A percentile compares a stretch with the other conserved stretches of the same genome.
These are phyloP conservation scores for Heterocephalus glaber DNA, from an alignment of 2,113 vertebrate genomes.

Conservation along the genomic window DNA sequence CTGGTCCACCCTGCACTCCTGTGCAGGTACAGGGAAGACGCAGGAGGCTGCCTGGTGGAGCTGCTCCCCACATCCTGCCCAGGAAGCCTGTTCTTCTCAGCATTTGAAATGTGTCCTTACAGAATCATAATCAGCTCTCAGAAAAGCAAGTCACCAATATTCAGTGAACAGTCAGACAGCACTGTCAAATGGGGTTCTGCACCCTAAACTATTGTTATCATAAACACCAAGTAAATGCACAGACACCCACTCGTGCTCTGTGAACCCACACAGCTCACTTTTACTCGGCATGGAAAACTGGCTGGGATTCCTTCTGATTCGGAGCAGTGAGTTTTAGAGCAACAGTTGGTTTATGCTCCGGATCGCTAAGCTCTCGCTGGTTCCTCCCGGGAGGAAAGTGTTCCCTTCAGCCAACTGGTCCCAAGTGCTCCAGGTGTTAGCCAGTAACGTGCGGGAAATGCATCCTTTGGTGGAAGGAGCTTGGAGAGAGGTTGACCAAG, in stretches of 20 bases:
- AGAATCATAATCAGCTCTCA: background rate
- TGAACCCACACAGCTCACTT: background rate
- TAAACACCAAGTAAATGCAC: background rate
- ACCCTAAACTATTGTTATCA: background rate
- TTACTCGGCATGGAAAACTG: background rate
- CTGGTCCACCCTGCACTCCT: background rate
- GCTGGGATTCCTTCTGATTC: background rate
- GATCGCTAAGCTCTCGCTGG: background rate
- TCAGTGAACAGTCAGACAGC: background rate
- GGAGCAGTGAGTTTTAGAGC: slow-evolving; percentile 35
- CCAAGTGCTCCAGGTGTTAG: background rate
- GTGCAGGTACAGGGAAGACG: background rate
- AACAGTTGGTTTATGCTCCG: background rate
- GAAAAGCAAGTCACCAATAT: background rate
- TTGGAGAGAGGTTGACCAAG: slow-evolving; percentile 5
- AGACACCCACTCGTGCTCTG: background rate
- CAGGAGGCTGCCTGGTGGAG: background rate
- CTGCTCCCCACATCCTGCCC: background rate
- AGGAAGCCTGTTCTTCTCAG: background rate
- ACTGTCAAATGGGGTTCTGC: background rate
- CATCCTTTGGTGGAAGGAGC: background rate
- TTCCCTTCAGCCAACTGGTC: background rate
- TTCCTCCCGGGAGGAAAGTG: background rate
- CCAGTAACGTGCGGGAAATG: background rate
- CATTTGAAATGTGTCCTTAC: background rate